Evolutionary conservation across 2,888 invertebrate species (phyloP).

Genomic region (Campoplex nolae): DNA sequence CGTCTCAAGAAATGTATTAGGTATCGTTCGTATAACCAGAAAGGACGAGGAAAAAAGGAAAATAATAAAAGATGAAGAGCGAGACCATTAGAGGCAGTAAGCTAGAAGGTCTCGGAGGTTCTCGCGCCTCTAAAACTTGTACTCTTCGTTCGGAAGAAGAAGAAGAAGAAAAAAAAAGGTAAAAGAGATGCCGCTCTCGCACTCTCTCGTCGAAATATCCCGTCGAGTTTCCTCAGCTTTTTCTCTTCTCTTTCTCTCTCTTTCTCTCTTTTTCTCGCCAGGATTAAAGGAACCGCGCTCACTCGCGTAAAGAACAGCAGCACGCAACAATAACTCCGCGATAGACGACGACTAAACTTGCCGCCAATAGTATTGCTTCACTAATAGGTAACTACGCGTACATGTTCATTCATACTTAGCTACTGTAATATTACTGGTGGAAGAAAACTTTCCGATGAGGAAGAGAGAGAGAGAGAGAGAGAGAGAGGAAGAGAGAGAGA

Average conservation of each 20-base stretch:
- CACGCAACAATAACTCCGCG: constrained; percentile 70
- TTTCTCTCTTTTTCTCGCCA: constrained; percentile 69
- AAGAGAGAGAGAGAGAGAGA: constrained; percentile 16
- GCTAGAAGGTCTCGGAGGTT: constrained; percentile 62
- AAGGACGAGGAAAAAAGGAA: constrained; percentile 44
- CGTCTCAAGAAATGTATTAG: constrained; percentile 70
- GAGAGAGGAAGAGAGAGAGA: too few relatives aligned
- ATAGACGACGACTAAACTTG: constrained; percentile 65
- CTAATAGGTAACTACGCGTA: constrained; percentile 36
- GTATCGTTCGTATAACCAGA: constrained; percentile 55
- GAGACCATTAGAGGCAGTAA: constrained; percentile 68
- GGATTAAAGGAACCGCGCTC: constrained; percentile 80
- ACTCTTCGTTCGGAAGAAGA: constrained; percentile 14
- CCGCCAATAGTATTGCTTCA: constrained; percentile 58
- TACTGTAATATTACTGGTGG: constrained; percentile 8
- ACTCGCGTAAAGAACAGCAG: constrained; percentile 62
- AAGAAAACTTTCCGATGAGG: constrained; percentile 17
- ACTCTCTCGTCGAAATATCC: constrained; percentile 47
- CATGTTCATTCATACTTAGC: constrained; percentile 11
- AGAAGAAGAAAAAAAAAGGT: constrained; percentile 1
- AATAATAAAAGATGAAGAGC: constrained; percentile 43
- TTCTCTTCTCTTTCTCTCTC: constrained; percentile 1
- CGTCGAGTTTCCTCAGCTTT: constrained; percentile 42
- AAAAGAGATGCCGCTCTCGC: constrained; percentile 56
- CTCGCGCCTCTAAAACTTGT: constrained; percentile 58